Evolutionary conservation across 2,888 invertebrate genomes (phyloP), one percentile per base, ranked within the genome.

Genomic region (Cheilosia soror): DNA sequence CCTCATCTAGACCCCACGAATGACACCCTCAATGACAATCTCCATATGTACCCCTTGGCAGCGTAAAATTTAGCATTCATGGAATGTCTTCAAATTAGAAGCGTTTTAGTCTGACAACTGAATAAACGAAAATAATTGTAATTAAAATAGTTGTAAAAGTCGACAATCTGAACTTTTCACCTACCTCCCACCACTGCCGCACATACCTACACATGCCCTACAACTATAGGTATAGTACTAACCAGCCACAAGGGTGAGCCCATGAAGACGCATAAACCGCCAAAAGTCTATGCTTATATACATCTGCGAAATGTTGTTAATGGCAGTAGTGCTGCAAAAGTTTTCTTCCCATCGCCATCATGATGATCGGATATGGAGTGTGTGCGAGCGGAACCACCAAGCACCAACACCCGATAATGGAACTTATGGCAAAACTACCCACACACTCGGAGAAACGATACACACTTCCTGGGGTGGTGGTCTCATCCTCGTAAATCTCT

Each of bases 401-500:
- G 13, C 49, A 1, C 15, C 37, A 66, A 15, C 44, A 20, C 37
- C 58, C 69, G 6, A 47, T 51, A 3, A 47, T 51, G 58, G 65
- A 84, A 79, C 75, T 75, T 84, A 79, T 69, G 79, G 57, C 58
- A 47, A 68, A 84, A 55, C 65, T 66, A 55, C 69, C 33, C 66
- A 71, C 63, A 79, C 51, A 33, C 60, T 40, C 55, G 2, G 53
- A 69, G 40, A 40, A 51, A 37, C 57, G 55, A 69, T 15, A 63
- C 29, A 60, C 65, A 60, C 69, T 62, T 58, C 47, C 75, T 51
- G 42, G 37, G 63, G 58, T 37, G 51, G 55, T 31, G 69, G 79
- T 66, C 79, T 84, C 84, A 79, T 84, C 84, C 79, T 81, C 85
- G 80, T 85, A 81, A 85, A 85, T 85, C 85, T 81, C 71, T 62